Percentiles rank a stretch among this genome's conserved stretches.
Conservation (phyloP, 2,888 invertebrate genomes). For the Pecten maximus region DNA sequence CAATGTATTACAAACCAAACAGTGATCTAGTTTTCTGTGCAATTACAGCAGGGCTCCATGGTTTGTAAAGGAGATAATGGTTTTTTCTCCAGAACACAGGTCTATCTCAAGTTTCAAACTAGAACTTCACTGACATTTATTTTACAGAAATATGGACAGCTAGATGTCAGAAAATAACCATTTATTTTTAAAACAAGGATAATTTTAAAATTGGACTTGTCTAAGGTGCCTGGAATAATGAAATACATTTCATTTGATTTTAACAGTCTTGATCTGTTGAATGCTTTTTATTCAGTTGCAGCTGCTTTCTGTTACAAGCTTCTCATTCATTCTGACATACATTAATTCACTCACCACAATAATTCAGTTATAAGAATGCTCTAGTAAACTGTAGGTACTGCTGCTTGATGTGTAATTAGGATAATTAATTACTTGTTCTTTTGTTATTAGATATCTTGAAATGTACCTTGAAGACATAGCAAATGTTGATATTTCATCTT, state of each 20-base stretch:
- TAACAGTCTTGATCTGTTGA: neutral
- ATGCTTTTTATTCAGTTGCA: conserved; percentile 19
- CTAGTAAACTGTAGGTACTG: too few species aligned
- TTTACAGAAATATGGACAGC: conserved; percentile 16
- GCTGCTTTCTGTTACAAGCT: neutral
- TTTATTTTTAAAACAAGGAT: neutral
- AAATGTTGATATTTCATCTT: neutral
- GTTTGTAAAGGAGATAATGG: neutral
- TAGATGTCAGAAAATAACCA: neutral
- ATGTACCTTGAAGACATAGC: neutral
- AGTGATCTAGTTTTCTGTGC: neutral
- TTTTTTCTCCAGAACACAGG: neutral
- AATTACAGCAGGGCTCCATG: neutral
- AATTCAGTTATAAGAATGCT: too few species aligned
- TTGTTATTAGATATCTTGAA: neutral
- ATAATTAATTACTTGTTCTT: too few species aligned
- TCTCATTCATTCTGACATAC: neutral
- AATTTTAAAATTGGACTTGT: neutral
- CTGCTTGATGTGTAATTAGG: too few species aligned
- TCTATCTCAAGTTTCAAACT: neutral
- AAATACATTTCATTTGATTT: conserved; percentile 1
- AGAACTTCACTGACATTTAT: neutral
- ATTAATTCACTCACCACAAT: too few species aligned
- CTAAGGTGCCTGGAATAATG: conserved; percentile 18
- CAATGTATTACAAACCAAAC: neutral